A percentile compares a stretch with the other conserved stretches of the same genome.
phyloP scores from a whole-genome alignment of 2,113 vertebrate species.

The Lycaon pictus region DNA sequence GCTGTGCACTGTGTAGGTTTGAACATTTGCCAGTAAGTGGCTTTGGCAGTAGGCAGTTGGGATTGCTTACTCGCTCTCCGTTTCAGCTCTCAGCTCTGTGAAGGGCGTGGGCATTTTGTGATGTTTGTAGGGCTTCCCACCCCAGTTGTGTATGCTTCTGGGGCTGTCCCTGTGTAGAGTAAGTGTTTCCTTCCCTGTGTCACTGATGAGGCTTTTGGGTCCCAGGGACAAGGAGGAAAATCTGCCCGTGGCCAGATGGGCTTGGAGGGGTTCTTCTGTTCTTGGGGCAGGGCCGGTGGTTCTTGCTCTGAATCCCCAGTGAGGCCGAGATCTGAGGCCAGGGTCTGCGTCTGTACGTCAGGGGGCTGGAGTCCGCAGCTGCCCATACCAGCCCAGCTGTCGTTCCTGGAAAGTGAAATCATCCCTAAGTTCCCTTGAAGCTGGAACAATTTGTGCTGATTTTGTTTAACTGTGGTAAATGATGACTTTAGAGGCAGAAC shows the following conservation, averaged over 20 bases:
- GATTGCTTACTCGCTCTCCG: not conserved
- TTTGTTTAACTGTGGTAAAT: slow-evolving; percentile 24
- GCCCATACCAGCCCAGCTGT: not conserved
- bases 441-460: not conserved
- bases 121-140: not conserved
- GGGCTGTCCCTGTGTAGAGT: not conserved
- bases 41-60: too few relatives aligned
- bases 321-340: not conserved
- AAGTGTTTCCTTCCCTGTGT: not conserved
- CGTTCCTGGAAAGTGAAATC: not conserved
- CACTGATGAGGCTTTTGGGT: not conserved
- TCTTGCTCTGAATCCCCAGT: not conserved
- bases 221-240: not conserved
- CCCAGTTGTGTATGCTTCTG: not conserved
- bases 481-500: not conserved
- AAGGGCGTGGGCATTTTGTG: not conserved
- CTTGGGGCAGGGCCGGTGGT: not conserved
- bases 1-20: not conserved
- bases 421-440: not conserved
- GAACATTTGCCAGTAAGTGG: not conserved
- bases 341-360: not conserved
- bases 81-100: not conserved
- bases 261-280: not conserved
- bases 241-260: not conserved
- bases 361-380: not conserved